A percentile compares a stretch with the other conserved stretches of the same genome.
Evolutionary conservation across 2,888 invertebrate species (phyloP).

Genomic region (Branchellion lobata): DNA sequence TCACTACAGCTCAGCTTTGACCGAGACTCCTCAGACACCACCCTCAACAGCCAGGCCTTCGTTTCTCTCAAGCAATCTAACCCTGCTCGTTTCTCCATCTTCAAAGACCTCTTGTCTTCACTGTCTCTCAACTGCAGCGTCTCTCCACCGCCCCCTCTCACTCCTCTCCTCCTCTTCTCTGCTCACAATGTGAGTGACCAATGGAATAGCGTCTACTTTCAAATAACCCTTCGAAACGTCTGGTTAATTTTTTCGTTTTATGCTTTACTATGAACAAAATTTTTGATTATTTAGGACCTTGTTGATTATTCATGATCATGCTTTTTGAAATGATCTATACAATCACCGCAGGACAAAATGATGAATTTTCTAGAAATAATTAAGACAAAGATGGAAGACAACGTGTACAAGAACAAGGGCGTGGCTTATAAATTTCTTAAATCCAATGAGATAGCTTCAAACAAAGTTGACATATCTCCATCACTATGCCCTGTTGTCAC

Average conservation of each 20-base stretch:
- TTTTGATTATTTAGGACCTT: no score
- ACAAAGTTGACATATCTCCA: background rate
- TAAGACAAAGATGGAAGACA: background rate
- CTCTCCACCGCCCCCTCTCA: constrained; percentile 53
- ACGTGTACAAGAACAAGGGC: background rate
- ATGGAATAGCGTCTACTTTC: background rate
- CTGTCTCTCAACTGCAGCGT: constrained; percentile 56
- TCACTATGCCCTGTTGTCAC: constrained; percentile 38
- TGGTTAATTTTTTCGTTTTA: background rate
- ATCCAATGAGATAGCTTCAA: background rate
- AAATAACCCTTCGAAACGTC: background rate
- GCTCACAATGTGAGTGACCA: constrained; percentile 53
- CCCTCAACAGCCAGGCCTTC: constrained; percentile 56
- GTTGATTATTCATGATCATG: constrained; percentile 2
- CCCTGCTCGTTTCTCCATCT: constrained; percentile 54
- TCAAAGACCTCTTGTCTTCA: constrained; percentile 54
- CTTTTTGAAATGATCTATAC: background rate
- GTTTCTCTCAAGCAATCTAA: constrained; percentile 56
- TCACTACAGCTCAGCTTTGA: constrained; percentile 54
- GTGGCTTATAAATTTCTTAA: background rate
- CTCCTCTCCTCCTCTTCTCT: constrained; percentile 56
- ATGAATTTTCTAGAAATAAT: background rate
- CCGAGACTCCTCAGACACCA: constrained; percentile 57
- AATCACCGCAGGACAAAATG: background rate
- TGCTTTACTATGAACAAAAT: background rate